Evolutionary conservation across 2,888 invertebrate genomes (phyloP).

Genomic region (Drosophila kuntzei): DNA sequence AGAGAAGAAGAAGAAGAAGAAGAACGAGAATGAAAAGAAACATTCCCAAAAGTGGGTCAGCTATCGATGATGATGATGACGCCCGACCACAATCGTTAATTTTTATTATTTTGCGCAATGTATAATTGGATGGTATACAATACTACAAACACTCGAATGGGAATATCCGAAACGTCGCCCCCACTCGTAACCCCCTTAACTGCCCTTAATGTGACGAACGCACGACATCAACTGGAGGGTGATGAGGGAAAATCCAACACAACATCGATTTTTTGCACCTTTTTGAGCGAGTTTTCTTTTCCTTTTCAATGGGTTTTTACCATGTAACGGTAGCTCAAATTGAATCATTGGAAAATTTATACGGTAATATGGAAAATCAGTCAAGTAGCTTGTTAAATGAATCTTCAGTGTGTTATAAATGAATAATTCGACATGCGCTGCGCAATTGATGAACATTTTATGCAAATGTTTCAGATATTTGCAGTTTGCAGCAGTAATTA

Average conservation of each 20-base stretch:
- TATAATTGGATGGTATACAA: constrained; percentile 46
- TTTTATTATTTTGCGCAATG: constrained; percentile 60
- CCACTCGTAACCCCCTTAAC: constrained; percentile 17
- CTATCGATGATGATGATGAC: constrained; percentile 49
- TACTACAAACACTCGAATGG: constrained; percentile 24
- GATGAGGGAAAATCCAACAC: constrained; percentile 40
- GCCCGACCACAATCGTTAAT: constrained; percentile 47
- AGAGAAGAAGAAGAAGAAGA: constrained; percentile 1
- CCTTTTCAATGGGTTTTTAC: constrained; percentile 41
- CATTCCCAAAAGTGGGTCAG: constrained; percentile 43
- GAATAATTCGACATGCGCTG: constrained; percentile 31
- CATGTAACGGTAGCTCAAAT: constrained; percentile 53
- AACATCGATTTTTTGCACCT: constrained; percentile 66
- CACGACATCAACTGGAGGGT: constrained; percentile 30
- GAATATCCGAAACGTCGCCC: constrained; percentile 27
- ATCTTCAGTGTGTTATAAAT: constrained; percentile 38
- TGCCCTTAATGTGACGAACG: constrained; percentile 45
- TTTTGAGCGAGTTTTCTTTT: constrained; percentile 44
- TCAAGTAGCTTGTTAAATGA: constrained; percentile 44
- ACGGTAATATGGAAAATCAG: constrained; percentile 34
- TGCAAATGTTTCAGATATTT: constrained; percentile 18
- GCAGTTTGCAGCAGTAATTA: constrained; percentile 50
- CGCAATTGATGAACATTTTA: constrained; percentile 27
- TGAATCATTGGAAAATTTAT: constrained; percentile 66
- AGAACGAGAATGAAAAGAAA: constrained; percentile 8